Percentiles rank a stretch among this genome's conserved stretches.
These are phyloP conservation scores for Zaprionus lineosus DNA, from an alignment of 2,888 invertebrate species.

Conservation along the genomic window DNA sequence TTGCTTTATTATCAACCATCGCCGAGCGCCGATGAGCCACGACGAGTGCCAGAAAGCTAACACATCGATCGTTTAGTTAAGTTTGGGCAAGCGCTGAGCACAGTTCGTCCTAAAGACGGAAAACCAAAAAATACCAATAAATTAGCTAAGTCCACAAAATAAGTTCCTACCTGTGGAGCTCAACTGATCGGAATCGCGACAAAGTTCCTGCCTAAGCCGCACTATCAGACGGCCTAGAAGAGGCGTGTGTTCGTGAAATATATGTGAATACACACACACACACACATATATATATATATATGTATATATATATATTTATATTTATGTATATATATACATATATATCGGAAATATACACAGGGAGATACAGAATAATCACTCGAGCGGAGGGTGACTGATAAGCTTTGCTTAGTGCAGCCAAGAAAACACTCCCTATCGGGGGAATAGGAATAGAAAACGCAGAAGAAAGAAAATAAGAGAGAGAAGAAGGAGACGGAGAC, in stretches of 20 bases:
- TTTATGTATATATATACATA: slow-evolving; percentile 20
- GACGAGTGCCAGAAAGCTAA: slow-evolving; percentile 7
- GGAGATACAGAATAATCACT: no score
- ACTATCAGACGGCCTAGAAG: no score
- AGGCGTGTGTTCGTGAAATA: no score
- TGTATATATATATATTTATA: background rate
- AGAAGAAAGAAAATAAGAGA: no score
- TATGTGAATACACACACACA: no score
- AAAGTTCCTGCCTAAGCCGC: no score
- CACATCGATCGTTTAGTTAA: slow-evolving; percentile 30
- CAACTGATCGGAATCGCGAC: no score
- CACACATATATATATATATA: no score
- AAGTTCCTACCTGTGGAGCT: no score
- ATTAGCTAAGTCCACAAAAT: background rate
- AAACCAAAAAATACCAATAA: background rate
- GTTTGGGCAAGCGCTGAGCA: slow-evolving; percentile 18
- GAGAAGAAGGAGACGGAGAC: no score
- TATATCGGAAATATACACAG: no score
- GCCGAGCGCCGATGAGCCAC: slow-evolving; percentile 11
- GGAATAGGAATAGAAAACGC: no score
- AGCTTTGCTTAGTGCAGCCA: slow-evolving; percentile 31
- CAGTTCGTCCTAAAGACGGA: slow-evolving; percentile 12
- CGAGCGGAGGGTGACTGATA: slow-evolving; percentile 47
- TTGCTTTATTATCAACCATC: slow-evolving; percentile 29
- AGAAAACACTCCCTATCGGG: slow-evolving; percentile 1